Conservation (phyloP, 1,140 invertebrate species). For the Anthonomus grandis region DNA sequence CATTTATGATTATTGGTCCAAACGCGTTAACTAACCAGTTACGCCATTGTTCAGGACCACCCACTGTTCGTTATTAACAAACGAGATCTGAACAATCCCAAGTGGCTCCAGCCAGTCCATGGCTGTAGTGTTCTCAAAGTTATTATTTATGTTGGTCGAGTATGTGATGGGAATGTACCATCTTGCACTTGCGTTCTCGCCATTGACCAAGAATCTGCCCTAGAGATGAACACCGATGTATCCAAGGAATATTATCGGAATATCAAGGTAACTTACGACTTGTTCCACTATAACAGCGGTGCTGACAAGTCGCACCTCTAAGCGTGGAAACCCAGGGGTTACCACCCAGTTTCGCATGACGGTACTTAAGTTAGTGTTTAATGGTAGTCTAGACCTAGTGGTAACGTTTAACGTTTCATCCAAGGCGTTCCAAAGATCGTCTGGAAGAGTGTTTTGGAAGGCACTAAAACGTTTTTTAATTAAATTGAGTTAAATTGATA, state of each 20-base stretch:
- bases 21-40: conserved; percentile 51
- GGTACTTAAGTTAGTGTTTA: background rate
- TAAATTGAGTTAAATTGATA: background rate
- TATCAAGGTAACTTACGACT: background rate
- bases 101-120: conserved; percentile 47
- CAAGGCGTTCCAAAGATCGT: conserved; percentile 11
- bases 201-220: conserved; percentile 4
- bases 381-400: background rate
- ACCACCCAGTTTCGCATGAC: conserved; percentile 12
- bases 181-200: conserved; percentile 12
- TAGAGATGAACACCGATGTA: background rate
- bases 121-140: conserved; percentile 50
- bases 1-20: background rate
- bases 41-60: conserved; percentile 66
- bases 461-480: background rate
- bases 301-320: background rate
- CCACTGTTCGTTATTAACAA: conserved; percentile 53
- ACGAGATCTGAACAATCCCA: conserved; percentile 2
- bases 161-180: conserved; percentile 65
- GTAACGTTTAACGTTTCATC: background rate
- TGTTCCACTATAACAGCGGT: background rate
- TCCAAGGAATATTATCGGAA: too few relatives aligned
- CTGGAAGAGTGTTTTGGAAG: background rate
- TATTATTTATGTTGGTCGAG: conserved; percentile 41
- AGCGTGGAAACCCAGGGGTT: conserved; percentile 4